Evolutionary conservation across 2,888 invertebrate species (phyloP).

Genomic region (Drosophila antonietae): DNA sequence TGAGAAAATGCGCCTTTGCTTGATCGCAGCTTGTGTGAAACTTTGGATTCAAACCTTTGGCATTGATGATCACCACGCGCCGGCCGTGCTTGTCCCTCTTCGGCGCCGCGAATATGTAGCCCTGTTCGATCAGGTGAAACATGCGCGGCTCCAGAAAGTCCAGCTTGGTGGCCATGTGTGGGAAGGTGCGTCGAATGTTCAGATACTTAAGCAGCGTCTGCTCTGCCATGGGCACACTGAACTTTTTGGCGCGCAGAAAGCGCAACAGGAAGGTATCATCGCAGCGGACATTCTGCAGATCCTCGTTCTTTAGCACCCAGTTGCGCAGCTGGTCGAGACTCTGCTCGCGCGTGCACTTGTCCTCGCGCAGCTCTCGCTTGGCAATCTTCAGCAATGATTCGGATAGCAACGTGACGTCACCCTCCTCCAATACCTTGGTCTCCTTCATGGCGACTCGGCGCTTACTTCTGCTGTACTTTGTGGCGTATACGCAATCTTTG

Average conservation of each 20-base stretch:
- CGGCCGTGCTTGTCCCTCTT: constrained; percentile 90
- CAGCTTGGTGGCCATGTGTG: constrained; percentile 87
- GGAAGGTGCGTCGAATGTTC: constrained; percentile 89
- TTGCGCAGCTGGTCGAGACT: constrained; percentile 88
- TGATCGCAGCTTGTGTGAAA: constrained; percentile 89
- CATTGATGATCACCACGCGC: constrained; percentile 88
- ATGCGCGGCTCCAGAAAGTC: constrained; percentile 88
- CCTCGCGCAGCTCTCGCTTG: constrained; percentile 89
- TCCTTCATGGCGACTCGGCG: constrained; percentile 55
- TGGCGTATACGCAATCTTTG: constrained; percentile 35
- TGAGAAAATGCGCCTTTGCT: constrained; percentile 89
- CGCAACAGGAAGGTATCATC: constrained; percentile 90
- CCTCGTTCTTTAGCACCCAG: constrained; percentile 89
- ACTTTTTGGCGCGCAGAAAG: constrained; percentile 91
- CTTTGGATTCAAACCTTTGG: constrained; percentile 89
- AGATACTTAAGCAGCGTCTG: constrained; percentile 91
- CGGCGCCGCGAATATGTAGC: constrained; percentile 91
- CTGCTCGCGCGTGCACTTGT: constrained; percentile 87
- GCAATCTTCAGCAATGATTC: constrained; percentile 85
- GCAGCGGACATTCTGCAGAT: constrained; percentile 88
- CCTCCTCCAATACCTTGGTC: constrained; percentile 53
- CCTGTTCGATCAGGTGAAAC: constrained; percentile 88
- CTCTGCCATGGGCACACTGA: constrained; percentile 91
- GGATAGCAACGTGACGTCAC: constrained; percentile 48
- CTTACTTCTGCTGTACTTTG: constrained; percentile 11